Conservation (phyloP, 1,140 invertebrate genomes). For the Drosophila parvula region DNA sequence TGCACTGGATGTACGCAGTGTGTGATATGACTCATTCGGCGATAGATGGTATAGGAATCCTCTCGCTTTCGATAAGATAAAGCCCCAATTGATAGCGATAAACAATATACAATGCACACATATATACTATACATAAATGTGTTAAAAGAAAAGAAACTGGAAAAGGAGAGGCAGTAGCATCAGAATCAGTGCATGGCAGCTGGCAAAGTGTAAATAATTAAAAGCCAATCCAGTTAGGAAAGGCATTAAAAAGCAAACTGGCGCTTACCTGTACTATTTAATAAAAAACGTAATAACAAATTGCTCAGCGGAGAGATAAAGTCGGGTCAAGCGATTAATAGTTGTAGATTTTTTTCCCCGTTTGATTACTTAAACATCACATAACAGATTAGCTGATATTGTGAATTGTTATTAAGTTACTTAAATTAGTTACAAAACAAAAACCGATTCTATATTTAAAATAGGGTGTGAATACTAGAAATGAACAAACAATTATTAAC, state of each 20-base stretch:
- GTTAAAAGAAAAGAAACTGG: neutral
- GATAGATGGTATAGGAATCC: constrained; percentile 2
- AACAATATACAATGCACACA: neutral
- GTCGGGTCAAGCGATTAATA: constrained; percentile 14
- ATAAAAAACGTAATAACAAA: constrained; percentile 30
- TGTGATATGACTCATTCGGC: neutral
- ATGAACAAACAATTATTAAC: neutral
- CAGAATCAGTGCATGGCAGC: constrained; percentile 72
- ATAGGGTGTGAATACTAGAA: neutral
- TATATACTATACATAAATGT: too few species aligned
- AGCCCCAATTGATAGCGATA: constrained; percentile 11
- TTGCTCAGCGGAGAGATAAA: constrained; percentile 9
- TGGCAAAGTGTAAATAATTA: constrained; percentile 70
- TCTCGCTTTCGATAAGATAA: constrained; percentile 31
- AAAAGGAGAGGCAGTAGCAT: constrained; percentile 7
- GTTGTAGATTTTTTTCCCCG: neutral
- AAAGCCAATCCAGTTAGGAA: constrained; percentile 54
- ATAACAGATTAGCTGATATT: constrained; percentile 14
- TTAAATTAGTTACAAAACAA: neutral
- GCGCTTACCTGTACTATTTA: constrained; percentile 11
- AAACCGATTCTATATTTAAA: neutral
- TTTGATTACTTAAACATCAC: constrained; percentile 11
- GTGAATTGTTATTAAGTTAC: neutral
- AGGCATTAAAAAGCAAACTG: constrained; percentile 36
- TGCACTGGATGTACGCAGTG: constrained; percentile 12